Percentiles rank a stretch among this genome's conserved stretches.
Conservation (phyloP, 2,113 vertebrate species). For the Phaethornis superciliosus region DNA sequence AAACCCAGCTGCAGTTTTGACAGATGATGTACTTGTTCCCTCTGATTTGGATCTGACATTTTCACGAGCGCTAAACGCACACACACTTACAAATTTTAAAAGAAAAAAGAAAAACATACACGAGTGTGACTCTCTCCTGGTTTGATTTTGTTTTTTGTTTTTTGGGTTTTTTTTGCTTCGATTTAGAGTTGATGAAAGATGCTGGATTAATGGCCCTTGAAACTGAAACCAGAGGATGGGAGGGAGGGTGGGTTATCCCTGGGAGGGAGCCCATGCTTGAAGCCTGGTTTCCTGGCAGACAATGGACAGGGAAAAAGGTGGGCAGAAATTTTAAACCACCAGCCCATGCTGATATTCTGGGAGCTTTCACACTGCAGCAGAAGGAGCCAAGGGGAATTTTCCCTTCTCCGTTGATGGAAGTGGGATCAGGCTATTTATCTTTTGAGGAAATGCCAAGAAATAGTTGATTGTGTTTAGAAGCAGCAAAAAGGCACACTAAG, state of each 20-base stretch:
- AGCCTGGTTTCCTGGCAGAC: neutral
- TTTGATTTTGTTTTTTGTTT: neutral
- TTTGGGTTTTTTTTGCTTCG: neutral
- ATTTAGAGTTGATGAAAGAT: neutral
- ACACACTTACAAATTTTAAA: neutral
- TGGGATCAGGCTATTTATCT: neutral
- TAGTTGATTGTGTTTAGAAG: constrained; percentile 1
- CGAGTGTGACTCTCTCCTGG: neutral
- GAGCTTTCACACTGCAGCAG: neutral
- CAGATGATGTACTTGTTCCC: constrained; percentile 25
- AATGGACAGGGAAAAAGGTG: neutral
- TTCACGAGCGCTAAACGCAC: neutral
- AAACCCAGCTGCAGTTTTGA: constrained; percentile 48
- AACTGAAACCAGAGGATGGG: neutral
- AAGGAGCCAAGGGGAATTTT: neutral
- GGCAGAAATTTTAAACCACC: neutral
- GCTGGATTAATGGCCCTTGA: neutral
- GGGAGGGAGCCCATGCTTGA: neutral
- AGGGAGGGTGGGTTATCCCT: neutral
- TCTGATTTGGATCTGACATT: constrained; percentile 52
- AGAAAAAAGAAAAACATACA: neutral
- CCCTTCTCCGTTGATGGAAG: neutral
- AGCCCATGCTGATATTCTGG: neutral
- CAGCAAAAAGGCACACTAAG: neutral
- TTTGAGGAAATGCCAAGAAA: constrained; percentile 29